Conservation (phyloP, 2,113 vertebrate genomes). For the Seriola aureovittata region DNA sequence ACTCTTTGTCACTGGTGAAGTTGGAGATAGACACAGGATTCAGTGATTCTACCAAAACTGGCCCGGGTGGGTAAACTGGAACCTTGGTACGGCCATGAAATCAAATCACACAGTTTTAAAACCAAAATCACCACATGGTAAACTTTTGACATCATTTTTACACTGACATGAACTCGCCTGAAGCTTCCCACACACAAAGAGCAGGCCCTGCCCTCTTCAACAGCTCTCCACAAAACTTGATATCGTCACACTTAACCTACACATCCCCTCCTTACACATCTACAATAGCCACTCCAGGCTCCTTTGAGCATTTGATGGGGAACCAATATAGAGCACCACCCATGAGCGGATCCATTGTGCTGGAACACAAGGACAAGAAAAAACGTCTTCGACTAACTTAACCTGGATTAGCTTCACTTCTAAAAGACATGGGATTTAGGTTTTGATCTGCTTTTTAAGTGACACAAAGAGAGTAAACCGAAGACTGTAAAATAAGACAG, state of each 20-base stretch:
- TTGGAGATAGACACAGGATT: conserved; percentile 81
- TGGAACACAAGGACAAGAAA: conserved; percentile 35
- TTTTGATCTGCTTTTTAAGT: not conserved
- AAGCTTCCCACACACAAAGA: not conserved
- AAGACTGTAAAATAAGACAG: not conserved
- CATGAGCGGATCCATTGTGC: conserved; percentile 50
- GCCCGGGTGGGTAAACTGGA: conserved; percentile 55
- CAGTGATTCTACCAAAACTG: conserved; percentile 79
- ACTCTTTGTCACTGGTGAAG: conserved; percentile 84
- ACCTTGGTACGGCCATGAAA: conserved; percentile 48
- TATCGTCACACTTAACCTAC: conserved; percentile 54
- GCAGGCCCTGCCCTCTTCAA: not conserved
- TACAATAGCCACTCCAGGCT: conserved; percentile 58
- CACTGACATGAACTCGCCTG: not conserved
- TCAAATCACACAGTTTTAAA: conserved; percentile 25
- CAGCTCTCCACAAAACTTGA: conserved; percentile 23
- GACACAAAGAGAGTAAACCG: not conserved
- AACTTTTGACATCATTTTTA: not conserved
- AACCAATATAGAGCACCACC: conserved; percentile 36
- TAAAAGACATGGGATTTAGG: not conserved
- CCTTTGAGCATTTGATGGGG: conserved; percentile 43
- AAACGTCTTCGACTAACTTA: conserved; percentile 14
- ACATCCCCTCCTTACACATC: conserved; percentile 29
- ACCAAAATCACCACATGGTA: not conserved
- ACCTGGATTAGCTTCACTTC: conserved; percentile 39